These are phyloP conservation scores for Bergia puertoricense DNA, from an alignment of 92 coral and sea anemone genomes.

Conservation along the genomic window DNA sequence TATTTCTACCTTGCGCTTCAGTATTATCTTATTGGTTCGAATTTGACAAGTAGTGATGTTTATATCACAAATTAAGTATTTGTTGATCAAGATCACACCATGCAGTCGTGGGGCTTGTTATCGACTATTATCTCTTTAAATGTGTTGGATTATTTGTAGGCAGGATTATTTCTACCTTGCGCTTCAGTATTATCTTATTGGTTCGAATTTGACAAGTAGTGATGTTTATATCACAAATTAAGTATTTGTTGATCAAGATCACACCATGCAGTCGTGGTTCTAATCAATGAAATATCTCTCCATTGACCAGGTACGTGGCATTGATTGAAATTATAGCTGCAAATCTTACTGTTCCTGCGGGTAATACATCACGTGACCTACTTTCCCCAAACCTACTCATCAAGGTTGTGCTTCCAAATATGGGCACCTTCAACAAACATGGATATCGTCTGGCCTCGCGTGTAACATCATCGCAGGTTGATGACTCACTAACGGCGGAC, in stretches of 20 bases:
- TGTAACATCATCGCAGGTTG: background rate
- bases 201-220: too few relatives aligned
- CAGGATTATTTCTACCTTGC: too few relatives aligned
- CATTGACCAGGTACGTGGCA: conserved; percentile 50
- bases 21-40: too few relatives aligned
- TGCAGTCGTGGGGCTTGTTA: background rate
- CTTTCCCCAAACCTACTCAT: conserved; percentile 60
- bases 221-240: too few relatives aligned
- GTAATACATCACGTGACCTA: conserved; percentile 53
- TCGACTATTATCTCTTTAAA: too few relatives aligned
- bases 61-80: too few relatives aligned
- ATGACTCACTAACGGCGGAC: conserved; percentile 28
- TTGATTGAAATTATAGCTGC: conserved; percentile 67
- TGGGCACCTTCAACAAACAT: conserved; percentile 45
- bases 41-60: too few relatives aligned
- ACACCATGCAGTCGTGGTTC: background rate
- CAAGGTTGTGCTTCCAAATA: conserved; percentile 49
- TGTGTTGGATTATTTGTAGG: too few relatives aligned
- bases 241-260: background rate
- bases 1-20: too few relatives aligned
- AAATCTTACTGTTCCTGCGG: conserved; percentile 59
- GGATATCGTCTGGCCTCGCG: conserved; percentile 24
- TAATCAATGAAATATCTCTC: background rate
- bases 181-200: too few relatives aligned
- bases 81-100: background rate